phyloP scores from a whole-genome alignment of 2,113 vertebrate species.

The Calcarius ornatus region DNA sequence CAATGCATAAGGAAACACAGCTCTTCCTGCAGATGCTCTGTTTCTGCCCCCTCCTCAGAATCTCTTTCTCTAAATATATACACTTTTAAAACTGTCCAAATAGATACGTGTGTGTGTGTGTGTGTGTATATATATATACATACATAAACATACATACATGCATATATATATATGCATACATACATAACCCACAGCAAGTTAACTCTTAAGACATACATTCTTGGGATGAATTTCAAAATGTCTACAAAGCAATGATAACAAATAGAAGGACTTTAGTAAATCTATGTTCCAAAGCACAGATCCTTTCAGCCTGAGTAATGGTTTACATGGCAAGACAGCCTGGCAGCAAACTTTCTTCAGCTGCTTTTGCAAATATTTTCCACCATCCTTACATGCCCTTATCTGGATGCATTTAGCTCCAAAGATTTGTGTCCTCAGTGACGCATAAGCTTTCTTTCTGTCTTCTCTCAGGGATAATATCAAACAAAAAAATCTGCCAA shows the following conservation, averaged over 20 bases:
- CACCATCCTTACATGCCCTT: background rate
- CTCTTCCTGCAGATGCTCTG: background rate
- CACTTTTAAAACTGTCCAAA: background rate
- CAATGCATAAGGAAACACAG: background rate
- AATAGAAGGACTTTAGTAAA: background rate
- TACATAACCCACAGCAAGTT: background rate
- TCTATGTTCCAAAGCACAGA: background rate
- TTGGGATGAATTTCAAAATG: background rate
- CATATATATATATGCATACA: background rate
- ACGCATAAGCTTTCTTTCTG: background rate
- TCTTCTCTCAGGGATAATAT: background rate
- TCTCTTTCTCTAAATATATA: background rate
- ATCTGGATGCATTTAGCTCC: background rate
- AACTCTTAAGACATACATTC: background rate
- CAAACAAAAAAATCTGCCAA: background rate
- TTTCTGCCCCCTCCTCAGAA: background rate
- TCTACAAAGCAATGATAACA: background rate
- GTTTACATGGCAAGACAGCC: background rate
- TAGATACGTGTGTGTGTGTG: background rate
- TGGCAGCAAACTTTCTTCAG: background rate
- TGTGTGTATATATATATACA: background rate
- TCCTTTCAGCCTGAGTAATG: background rate
- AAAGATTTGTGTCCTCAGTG: background rate
- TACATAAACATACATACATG: no score
- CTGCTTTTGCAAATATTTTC: slow-evolving; percentile 15